Evolutionary conservation across 2,113 vertebrate species (phyloP), one percentile per base, ranked within the genome.

Genomic region (Anthoscopus minutus): DNA sequence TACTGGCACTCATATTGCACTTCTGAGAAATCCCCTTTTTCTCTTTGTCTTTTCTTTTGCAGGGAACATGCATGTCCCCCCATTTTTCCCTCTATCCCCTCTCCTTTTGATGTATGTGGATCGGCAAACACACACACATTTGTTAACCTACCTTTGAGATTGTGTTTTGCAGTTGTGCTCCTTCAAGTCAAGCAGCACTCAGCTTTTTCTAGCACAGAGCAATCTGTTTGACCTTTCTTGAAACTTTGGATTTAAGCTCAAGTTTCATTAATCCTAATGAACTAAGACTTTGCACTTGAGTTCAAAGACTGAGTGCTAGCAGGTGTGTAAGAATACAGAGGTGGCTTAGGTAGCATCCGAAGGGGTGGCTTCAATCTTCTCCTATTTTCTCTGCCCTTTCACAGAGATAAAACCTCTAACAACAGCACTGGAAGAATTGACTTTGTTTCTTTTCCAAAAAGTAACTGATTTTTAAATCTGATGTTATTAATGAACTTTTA

Each of bases 21-120:
- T 82, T 85, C 84, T 82, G 50, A 76, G 93, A 95, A 96, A 87
- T 87, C n/a, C 57, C 18, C 15, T 84, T 93, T 45, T 27, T 33
- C 40, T 53, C 65, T 61, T 92, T 57, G 18, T 54, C 81, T 58
- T 51, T 19, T 57, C 38, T 79, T 38, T 53, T 6, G 16, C n/a
- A 77, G 57, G 33, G 35, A 87, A 50, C n/a, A n/a, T 12, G 11
- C 28, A 27, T 35, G 17, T 22, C 4, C 7, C 18, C 7, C 14
- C 14, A 14, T 54, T 35, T 92, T 78, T 17, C 4, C 31, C 37
- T 47, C 24, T 58, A 1, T 48, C 7, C 4, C 8, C 7, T 10
- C 4, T 3, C 14, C 31, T 62, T 47, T 72, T 31, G 13, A 2
- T 25, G 9, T 31, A 2, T 10, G 35, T 50, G 44, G 4, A 12